Evolutionary conservation across 2,888 invertebrate species (phyloP).

Genomic region (Ochropacha duplaris): DNA sequence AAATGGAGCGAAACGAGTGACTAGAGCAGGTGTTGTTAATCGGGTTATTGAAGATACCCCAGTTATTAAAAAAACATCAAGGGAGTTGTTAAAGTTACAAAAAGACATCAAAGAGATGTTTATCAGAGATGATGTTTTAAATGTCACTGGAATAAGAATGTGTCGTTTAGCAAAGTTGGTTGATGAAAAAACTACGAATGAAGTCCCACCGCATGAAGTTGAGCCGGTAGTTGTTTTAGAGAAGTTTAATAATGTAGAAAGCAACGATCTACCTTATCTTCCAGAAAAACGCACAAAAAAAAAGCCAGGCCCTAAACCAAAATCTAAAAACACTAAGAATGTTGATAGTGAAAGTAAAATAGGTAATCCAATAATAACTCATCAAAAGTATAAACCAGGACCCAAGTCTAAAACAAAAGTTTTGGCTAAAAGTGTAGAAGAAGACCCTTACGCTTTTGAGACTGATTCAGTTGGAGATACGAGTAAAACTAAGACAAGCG

Average conservation of each 20-base stretch:
- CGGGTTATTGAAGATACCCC: constrained; percentile 19
- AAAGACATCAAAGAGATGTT: constrained; percentile 88
- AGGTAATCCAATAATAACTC: constrained; percentile 11
- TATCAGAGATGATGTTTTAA: constrained; percentile 83
- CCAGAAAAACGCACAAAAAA: constrained; percentile 43
- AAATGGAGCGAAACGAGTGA: constrained; percentile 33
- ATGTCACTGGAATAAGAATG: constrained; percentile 85
- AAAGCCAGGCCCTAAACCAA: constrained; percentile 48
- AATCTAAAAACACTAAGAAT: constrained; percentile 34
- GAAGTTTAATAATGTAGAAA: constrained; percentile 46
- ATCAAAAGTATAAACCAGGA: constrained; percentile 47
- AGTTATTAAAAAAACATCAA: constrained; percentile 47
- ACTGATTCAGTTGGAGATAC: constrained; percentile 57
- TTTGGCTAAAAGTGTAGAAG: constrained; percentile 28
- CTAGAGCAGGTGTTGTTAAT: constrained; percentile 35
- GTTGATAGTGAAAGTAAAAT: constrained; percentile 20
- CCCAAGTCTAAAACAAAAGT: constrained; percentile 62
- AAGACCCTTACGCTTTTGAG: constrained; percentile 68
- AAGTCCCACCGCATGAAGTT: constrained; percentile 21
- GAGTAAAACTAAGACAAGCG: constrained; percentile 42
- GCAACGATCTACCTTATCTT: constrained; percentile 17
- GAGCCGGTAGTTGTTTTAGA: constrained; percentile 56
- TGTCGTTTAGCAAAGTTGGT: constrained; percentile 83
- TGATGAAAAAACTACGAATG: constrained; percentile 48
- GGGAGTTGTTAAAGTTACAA: constrained; percentile 85